phyloP scores from a whole-genome alignment of 1,140 invertebrate genomes.

The Caenorhabditis inopinata region DNA sequence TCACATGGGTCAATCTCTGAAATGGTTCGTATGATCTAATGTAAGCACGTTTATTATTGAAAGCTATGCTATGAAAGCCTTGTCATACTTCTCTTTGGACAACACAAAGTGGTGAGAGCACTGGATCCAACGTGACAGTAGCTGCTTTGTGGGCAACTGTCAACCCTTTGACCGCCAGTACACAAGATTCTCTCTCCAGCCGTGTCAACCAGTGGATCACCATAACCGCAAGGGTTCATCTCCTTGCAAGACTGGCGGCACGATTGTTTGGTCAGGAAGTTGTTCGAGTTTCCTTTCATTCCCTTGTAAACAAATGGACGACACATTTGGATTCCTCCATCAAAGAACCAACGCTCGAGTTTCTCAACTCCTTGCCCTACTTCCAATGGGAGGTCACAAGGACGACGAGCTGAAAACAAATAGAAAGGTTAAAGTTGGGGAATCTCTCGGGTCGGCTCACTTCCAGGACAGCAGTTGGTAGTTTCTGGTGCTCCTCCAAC shows the following conservation, averaged over 20 bases:
- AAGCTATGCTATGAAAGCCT: too few relatives aligned
- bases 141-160: slow-evolving; percentile 53
- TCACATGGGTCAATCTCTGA: slow-evolving; percentile 55
- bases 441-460: slow-evolving; percentile 40
- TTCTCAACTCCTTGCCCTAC: slow-evolving; percentile 52
- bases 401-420: slow-evolving; percentile 46
- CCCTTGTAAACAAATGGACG: slow-evolving; percentile 57
- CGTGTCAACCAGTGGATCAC: slow-evolving; percentile 58
- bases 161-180: slow-evolving; percentile 53
- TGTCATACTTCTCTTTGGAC: slow-evolving; percentile 52
- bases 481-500: slow-evolving; percentile 63
- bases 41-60: not conserved
- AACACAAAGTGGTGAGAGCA: slow-evolving; percentile 57
- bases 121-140: slow-evolving; percentile 60
- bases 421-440: not conserved
- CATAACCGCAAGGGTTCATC: slow-evolving; percentile 59
- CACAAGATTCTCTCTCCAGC: slow-evolving; percentile 53
- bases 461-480: slow-evolving; percentile 64
- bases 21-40: not conserved
- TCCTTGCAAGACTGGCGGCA: slow-evolving; percentile 69
- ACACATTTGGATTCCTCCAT: slow-evolving; percentile 56
- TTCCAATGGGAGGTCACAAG: slow-evolving; percentile 60
- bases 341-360: slow-evolving; percentile 61
- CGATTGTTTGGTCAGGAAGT: slow-evolving; percentile 75
- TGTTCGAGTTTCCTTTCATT: slow-evolving; percentile 74